These are phyloP conservation scores for Andrena trimmerana DNA, from an alignment of 2,888 invertebrate genomes.

Conservation along the genomic window DNA sequence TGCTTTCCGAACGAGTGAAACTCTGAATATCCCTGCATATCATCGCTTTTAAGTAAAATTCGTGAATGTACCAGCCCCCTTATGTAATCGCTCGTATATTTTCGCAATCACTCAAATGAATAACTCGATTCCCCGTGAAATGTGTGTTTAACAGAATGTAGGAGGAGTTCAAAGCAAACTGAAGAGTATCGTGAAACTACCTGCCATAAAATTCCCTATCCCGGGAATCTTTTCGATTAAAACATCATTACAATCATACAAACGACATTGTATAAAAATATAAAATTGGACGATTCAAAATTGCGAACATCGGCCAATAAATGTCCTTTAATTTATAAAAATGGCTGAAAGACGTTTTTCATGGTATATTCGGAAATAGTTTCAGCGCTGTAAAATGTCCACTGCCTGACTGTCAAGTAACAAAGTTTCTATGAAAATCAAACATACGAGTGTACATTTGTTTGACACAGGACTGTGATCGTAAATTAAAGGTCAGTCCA, in stretches of 20 bases:
- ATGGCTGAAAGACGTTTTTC: background rate
- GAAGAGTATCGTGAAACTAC: too few species aligned
- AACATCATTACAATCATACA: too few species aligned
- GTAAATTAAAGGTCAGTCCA: conserved; percentile 14
- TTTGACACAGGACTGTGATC: background rate
- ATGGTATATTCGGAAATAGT: background rate
- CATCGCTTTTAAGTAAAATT: background rate
- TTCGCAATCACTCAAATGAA: background rate
- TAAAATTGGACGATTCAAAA: background rate
- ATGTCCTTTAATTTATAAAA: background rate
- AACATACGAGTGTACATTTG: background rate
- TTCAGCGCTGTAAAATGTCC: background rate
- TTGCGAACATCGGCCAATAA: background rate
- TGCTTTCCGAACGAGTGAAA: too few species aligned
- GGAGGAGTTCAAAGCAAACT: too few species aligned
- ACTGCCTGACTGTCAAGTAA: conserved; percentile 2
- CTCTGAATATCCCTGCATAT: background rate
- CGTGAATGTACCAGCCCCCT: background rate
- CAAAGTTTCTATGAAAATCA: background rate
- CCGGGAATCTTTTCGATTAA: too few species aligned
- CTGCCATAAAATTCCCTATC: too few species aligned
- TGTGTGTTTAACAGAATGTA: too few species aligned
- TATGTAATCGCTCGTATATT: background rate
- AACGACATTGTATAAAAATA: too few species aligned
- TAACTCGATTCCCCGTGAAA: too few species aligned